Percentiles rank a stretch among this genome's conserved stretches.
Conservation (phyloP, 2,113 vertebrate species). For the Hyla sarda region DNA sequence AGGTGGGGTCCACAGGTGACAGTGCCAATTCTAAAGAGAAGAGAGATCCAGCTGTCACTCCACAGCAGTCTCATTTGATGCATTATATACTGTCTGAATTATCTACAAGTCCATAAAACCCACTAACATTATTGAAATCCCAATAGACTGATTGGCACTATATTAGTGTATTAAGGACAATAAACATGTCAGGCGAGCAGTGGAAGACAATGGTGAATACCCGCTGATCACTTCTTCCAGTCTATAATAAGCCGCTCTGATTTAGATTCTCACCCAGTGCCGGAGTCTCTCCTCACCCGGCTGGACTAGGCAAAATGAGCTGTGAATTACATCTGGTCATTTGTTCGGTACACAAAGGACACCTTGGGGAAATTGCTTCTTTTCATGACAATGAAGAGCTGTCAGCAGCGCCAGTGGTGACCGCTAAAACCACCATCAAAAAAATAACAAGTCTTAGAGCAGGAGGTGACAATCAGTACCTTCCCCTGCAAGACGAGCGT, state of each 20-base stretch:
- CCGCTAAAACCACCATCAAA: background rate
- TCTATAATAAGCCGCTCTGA: background rate
- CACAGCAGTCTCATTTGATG: too few species aligned
- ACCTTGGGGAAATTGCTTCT: constrained; percentile 15
- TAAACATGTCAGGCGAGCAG: background rate
- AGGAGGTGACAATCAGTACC: background rate
- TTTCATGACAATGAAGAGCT: constrained; percentile 30
- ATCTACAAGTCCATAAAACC: background rate
- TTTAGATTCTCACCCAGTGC: background rate
- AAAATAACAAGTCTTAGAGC: background rate
- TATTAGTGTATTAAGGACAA: background rate
- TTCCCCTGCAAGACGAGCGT: background rate
- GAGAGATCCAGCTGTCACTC: too few species aligned
- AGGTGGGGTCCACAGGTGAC: too few species aligned
- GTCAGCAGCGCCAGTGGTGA: background rate
- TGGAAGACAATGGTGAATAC: background rate
- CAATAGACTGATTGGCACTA: background rate
- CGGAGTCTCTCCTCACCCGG: background rate
- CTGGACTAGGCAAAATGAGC: too few species aligned
- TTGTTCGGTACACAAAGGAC: background rate
- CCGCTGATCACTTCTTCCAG: background rate
- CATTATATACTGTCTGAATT: background rate
- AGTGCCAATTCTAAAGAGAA: too few species aligned
- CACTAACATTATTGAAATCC: background rate
- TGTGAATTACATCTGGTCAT: background rate